phyloP scores from a whole-genome alignment of 2,113 vertebrate species.

The Phaethon lepturus region DNA sequence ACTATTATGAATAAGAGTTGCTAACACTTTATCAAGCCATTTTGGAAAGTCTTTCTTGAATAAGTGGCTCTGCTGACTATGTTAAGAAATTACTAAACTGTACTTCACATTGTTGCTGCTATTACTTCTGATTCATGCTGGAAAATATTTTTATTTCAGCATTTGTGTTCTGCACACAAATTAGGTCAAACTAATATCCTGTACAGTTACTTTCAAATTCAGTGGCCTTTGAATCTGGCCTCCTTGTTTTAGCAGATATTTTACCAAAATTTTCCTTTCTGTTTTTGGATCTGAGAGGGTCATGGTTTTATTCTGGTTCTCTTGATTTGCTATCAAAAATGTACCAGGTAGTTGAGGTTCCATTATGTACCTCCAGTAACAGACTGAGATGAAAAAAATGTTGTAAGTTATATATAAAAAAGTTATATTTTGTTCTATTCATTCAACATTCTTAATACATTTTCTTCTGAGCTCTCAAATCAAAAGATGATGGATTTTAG shows the following conservation, averaged over 20 bases:
- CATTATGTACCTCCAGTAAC: neutral
- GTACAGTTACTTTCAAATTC: neutral
- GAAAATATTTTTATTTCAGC: neutral
- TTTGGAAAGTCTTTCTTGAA: neutral
- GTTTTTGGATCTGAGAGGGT: accelerated
- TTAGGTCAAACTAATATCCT: neutral
- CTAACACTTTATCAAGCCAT: neutral
- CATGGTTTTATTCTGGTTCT: neutral
- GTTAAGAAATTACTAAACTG: neutral
- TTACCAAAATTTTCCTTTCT: neutral
- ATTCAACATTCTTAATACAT: neutral
- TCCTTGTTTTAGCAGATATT: neutral
- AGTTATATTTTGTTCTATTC: neutral
- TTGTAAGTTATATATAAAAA: neutral
- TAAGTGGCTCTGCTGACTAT: neutral
- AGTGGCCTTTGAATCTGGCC: neutral
- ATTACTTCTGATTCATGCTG: neutral
- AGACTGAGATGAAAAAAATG: neutral
- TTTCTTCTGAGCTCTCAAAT: neutral
- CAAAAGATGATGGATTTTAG: neutral
- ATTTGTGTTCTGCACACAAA: neutral
- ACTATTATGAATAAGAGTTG: neutral
- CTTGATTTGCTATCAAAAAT: neutral
- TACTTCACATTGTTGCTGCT: neutral
- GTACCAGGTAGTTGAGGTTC: neutral